Evolutionary conservation across 2,888 invertebrate species (phyloP).

Genomic region (Gibbula magus): DNA sequence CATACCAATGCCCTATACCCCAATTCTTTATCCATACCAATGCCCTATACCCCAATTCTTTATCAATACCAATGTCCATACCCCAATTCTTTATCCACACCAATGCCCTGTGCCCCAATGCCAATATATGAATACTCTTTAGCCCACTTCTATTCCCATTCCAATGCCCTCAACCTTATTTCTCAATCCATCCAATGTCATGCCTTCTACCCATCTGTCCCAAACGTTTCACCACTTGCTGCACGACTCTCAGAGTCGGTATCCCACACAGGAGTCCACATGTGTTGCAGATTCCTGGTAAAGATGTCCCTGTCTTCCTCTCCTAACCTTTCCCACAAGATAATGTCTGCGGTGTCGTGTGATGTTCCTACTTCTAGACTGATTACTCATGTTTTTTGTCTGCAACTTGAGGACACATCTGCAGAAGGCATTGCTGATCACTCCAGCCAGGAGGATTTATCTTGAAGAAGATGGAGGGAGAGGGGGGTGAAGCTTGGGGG

Average conservation of each 20-base stretch:
- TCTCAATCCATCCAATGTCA: too few relatives aligned
- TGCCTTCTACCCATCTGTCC: not conserved
- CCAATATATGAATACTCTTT: not conserved
- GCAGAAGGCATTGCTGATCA: not conserved
- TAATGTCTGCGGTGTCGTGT: constrained; percentile 4
- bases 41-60: not conserved
- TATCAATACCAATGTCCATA: not conserved
- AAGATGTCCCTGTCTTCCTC: constrained; percentile 8
- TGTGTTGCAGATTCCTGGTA: constrained; percentile 1
- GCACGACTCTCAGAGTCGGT: not conserved
- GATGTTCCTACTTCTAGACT: not conserved
- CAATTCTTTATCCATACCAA: not conserved
- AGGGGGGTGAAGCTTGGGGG: not conserved
- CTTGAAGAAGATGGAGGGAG: not conserved
- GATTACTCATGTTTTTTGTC: not conserved
- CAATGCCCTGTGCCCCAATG: not conserved
- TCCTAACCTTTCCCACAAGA: constrained; percentile 16
- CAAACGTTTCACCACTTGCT: not conserved
- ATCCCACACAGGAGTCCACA: not conserved
- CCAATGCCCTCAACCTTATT: not conserved
- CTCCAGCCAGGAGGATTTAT: not conserved
- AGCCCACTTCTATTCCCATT: not conserved
- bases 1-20: not conserved
- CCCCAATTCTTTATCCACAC: not conserved
- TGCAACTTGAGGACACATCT: constrained; percentile 7